phyloP scores from a whole-genome alignment of 2,888 invertebrate genomes.

The Pandemis corylana region DNA sequence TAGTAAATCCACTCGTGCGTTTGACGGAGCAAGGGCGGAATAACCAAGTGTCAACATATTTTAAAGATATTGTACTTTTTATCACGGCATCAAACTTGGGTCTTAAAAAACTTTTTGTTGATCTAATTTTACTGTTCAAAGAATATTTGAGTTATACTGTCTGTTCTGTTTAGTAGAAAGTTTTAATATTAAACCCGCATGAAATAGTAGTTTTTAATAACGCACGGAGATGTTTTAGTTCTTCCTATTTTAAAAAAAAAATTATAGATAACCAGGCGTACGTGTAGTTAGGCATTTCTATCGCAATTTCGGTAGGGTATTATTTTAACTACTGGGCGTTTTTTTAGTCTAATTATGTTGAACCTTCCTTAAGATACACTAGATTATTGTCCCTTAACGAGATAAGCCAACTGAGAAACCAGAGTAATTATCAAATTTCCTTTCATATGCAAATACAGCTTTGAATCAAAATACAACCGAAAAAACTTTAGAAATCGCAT shows the following conservation, averaged over 20 bases:
- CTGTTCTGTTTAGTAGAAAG: not conserved
- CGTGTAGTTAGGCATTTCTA: too few species aligned
- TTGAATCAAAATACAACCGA: constrained; percentile 1
- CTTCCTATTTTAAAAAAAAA: too few species aligned
- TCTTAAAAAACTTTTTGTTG: not conserved
- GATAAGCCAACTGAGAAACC: too few species aligned
- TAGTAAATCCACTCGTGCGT: constrained; percentile 58
- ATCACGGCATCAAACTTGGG: constrained; percentile 2
- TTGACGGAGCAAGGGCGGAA: constrained; percentile 56
- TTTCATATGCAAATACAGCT: not conserved
- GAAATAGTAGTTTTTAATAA: not conserved
- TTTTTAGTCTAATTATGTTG: too few species aligned
- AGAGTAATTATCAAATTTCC: not conserved
- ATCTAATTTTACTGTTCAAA: not conserved
- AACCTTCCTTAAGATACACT: not conserved
- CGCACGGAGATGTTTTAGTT: not conserved
- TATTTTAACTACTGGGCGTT: not conserved
- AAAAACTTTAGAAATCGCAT: constrained; percentile 15
- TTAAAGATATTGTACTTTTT: constrained; percentile 1
- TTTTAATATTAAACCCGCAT: not conserved
- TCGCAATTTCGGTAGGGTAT: too few species aligned
- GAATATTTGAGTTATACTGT: not conserved
- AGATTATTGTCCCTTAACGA: not conserved
- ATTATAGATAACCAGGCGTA: too few species aligned
- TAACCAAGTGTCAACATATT: constrained; percentile 62